Evolutionary conservation across 37 sponge, comb jelly and placozoan species (phyloP).

Genomic region (Mnemiopsis leidyi): DNA sequence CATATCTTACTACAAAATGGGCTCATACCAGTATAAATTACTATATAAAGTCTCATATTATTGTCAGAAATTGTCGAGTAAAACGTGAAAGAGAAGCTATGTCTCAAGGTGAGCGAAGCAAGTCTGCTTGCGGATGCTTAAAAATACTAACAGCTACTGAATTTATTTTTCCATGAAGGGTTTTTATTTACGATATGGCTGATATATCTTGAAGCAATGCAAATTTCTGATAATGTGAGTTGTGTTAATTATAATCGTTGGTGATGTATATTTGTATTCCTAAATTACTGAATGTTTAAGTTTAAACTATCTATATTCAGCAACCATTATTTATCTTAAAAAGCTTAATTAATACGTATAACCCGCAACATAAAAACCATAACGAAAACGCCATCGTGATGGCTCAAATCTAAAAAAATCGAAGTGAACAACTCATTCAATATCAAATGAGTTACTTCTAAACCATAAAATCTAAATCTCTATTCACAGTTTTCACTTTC

Average conservation of each 20-base stretch:
- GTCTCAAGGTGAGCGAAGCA: neutral
- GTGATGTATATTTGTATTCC: constrained; percentile 1
- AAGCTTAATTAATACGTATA: neutral
- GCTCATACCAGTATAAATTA: no score
- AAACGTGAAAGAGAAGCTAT: neutral
- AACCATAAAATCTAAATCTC: neutral
- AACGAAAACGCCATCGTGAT: neutral
- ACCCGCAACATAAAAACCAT: neutral
- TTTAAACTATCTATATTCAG: no score
- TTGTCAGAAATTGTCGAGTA: neutral
- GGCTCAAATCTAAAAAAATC: neutral
- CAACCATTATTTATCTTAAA: neutral
- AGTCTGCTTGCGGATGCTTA: no score
- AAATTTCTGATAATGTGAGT: no score
- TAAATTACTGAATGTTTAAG: neutral
- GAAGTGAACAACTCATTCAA: neutral
- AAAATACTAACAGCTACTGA: no score
- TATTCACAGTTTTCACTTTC: neutral
- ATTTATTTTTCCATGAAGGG: no score
- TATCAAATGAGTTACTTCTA: neutral
- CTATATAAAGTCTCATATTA: no score
- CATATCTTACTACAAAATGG: no score
- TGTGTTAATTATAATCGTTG: neutral
- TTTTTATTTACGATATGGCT: no score
- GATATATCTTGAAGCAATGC: no score